Conservation (phyloP, 2,113 vertebrate species). For the Acanthisitta chloris region DNA sequence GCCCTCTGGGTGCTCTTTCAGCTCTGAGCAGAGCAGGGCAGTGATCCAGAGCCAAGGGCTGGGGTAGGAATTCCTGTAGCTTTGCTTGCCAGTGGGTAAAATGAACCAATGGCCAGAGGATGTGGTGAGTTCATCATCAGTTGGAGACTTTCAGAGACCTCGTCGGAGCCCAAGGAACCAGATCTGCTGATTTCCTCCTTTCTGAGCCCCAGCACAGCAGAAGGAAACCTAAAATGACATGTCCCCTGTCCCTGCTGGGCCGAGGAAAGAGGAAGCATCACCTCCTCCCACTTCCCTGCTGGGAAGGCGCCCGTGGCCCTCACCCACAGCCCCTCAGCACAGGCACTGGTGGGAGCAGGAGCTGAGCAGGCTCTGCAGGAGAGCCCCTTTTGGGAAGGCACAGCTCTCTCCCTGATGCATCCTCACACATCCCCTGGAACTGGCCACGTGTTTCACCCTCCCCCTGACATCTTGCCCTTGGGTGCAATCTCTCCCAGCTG, state of each 20-base stretch:
- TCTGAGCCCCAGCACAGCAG: background rate
- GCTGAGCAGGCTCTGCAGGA: background rate
- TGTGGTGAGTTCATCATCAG: constrained; percentile 4
- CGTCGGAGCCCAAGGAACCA: background rate
- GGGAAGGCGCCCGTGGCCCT: background rate
- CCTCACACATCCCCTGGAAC: background rate
- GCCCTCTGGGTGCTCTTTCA: accelerated
- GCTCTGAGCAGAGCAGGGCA: accelerated
- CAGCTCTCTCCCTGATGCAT: background rate
- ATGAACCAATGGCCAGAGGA: background rate
- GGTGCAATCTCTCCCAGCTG: accelerated
- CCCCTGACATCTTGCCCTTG: background rate
- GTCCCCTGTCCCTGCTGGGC: background rate
- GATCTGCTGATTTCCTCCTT: constrained; percentile 49
- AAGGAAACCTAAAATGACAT: constrained; percentile 15
- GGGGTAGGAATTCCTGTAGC: background rate
- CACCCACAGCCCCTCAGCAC: background rate
- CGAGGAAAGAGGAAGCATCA: background rate
- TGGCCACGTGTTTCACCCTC: background rate
- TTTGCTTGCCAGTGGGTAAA: background rate
- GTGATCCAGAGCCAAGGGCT: accelerated
- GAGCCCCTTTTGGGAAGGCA: background rate
- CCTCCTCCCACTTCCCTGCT: constrained; percentile 25
- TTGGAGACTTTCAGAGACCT: background rate
- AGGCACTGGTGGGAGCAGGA: background rate